phyloP scores from a whole-genome alignment of 1,140 invertebrate species.

The Brachionus asplanchnoidis region DNA sequence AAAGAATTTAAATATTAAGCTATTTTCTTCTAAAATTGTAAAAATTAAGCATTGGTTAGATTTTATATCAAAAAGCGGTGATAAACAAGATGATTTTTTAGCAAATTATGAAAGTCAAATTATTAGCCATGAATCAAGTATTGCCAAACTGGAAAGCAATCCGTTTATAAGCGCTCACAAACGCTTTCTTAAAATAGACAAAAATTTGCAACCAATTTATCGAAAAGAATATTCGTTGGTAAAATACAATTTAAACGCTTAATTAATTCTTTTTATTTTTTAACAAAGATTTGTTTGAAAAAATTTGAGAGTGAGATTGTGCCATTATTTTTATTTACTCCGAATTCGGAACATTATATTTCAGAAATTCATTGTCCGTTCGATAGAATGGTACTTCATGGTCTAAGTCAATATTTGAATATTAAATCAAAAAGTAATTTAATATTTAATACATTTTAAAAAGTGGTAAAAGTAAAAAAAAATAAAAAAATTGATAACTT shows the following conservation, averaged over 20 bases:
- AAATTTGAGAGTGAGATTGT: constrained; percentile 3
- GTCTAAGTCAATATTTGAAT: constrained; percentile 33
- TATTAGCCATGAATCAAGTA: not conserved
- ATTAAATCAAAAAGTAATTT: constrained; percentile 36
- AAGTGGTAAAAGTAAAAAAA: no score
- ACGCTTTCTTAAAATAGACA: not conserved
- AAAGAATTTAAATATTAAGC: not conserved
- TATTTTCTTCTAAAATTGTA: not conserved
- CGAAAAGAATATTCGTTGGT: not conserved
- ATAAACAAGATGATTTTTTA: not conserved
- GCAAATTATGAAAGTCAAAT: not conserved
- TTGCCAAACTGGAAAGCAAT: not conserved
- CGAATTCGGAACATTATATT: not conserved
- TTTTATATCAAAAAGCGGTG: constrained; percentile 22
- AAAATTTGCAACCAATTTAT: not conserved
- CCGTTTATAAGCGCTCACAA: not conserved
- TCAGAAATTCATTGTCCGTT: not conserved
- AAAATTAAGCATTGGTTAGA: constrained; percentile 10
- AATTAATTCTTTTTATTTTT: not conserved
- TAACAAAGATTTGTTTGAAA: not conserved
- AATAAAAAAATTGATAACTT: no score
- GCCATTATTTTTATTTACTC: not conserved
- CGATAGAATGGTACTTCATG: constrained; percentile 35
- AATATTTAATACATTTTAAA: no score
- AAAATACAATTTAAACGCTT: not conserved